Evolutionary conservation across 2,113 vertebrate genomes (phyloP).

Genomic region (Brachyhypopomus occidentalis): DNA sequence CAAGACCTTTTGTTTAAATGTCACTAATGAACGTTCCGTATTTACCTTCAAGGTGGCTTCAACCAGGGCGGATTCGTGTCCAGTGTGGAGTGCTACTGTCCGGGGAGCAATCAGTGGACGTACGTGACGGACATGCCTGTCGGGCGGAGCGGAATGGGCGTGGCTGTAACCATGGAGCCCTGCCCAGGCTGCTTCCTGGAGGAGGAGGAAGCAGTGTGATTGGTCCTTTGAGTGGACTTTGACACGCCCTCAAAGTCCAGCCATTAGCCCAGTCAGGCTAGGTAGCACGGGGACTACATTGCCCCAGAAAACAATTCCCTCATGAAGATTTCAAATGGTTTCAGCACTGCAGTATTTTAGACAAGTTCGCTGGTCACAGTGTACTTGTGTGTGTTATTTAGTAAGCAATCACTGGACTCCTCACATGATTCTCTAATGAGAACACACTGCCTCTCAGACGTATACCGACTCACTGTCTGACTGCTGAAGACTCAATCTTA

Average conservation of each 20-base stretch:
- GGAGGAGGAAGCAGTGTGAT: slow-evolving; percentile 61
- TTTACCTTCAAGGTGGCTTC: slow-evolving; percentile 72
- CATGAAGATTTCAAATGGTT: background rate
- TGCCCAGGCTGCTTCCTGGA: slow-evolving; percentile 74
- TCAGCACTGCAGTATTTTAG: background rate
- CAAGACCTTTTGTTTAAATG: no score
- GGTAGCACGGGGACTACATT: background rate
- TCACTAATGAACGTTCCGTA: background rate
- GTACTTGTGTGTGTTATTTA: slow-evolving; percentile 12
- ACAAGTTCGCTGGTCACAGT: background rate
- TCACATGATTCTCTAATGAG: background rate
- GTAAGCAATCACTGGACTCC: slow-evolving; percentile 23
- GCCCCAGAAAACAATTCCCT: background rate
- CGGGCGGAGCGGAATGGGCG: slow-evolving; percentile 79
- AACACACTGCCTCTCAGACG: slow-evolving; percentile 9
- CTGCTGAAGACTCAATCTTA: slow-evolving; percentile 14
- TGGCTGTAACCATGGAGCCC: slow-evolving; percentile 83
- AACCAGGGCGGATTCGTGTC: slow-evolving; percentile 78
- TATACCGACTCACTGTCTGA: background rate
- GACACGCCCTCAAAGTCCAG: background rate
- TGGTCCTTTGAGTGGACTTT: slow-evolving; percentile 1
- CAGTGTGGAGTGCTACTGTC: slow-evolving; percentile 77
- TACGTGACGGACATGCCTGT: slow-evolving; percentile 70
- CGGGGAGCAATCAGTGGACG: slow-evolving; percentile 73
- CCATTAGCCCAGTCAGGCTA: background rate